phyloP scores from a whole-genome alignment of 2,888 invertebrate genomes.

The Drosophila percnosoma region DNA sequence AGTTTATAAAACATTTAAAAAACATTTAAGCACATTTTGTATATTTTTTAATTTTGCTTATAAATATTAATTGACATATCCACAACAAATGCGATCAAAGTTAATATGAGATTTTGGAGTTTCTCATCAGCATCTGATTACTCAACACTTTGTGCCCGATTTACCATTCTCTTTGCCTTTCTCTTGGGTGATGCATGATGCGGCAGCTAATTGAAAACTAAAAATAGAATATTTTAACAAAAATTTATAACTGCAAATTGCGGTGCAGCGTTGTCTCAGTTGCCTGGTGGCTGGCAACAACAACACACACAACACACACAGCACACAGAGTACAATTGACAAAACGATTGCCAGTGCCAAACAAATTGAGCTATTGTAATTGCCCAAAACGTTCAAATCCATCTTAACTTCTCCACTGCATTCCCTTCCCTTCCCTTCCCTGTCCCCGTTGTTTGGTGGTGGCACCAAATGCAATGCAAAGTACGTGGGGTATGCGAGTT shows the following conservation, averaged over 20 bases:
- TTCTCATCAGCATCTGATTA: conserved; percentile 8
- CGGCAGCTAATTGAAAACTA: conserved; percentile 69
- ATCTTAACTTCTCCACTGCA: conserved; percentile 52
- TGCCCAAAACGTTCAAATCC: conserved; percentile 79
- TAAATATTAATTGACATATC: neutral
- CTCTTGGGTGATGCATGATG: conserved; percentile 53
- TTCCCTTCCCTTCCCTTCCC: neutral
- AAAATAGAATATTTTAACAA: conserved; percentile 50
- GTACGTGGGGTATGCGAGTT: conserved; percentile 63
- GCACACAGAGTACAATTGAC: conserved; percentile 55
- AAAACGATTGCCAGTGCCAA: conserved; percentile 74
- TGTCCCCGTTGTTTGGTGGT: neutral
- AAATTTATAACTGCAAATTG: conserved; percentile 41
- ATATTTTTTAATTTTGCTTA: neutral
- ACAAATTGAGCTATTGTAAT: conserved; percentile 80
- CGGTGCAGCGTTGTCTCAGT: conserved; percentile 5
- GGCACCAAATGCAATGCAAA: conserved; percentile 49
- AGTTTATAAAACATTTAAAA: neutral
- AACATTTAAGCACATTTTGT: neutral
- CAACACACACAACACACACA: conserved; percentile 10
- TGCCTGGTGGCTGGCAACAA: conserved; percentile 31
- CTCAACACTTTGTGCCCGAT: conserved; percentile 17
- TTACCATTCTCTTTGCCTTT: conserved; percentile 77
- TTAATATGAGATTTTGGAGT: neutral
- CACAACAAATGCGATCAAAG: neutral